Conservation (phyloP, 2,888 invertebrate genomes). For the Baronia brevicornis region DNA sequence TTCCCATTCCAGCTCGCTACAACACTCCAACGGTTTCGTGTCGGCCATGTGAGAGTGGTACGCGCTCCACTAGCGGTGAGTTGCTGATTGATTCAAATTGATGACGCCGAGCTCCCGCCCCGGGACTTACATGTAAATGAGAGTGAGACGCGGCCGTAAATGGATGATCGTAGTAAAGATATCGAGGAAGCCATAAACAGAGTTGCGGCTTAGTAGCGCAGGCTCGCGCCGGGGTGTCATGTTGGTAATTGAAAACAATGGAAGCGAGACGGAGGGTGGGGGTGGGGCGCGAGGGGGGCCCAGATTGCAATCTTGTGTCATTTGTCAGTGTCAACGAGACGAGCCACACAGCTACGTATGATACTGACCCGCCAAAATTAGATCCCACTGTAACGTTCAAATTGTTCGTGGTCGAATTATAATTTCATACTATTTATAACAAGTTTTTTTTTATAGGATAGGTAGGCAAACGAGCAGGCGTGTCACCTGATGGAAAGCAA, state of each 20-base stretch:
- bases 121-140: constrained; percentile 48
- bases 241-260: constrained; percentile 75
- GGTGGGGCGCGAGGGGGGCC: constrained; percentile 66
- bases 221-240: constrained; percentile 62
- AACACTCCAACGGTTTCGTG: constrained; percentile 84
- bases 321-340: constrained; percentile 83
- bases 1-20: constrained; percentile 78
- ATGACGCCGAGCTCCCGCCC: constrained; percentile 27
- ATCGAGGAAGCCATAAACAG: constrained; percentile 57
- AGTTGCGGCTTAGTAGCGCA: constrained; percentile 59
- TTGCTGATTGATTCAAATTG: constrained; percentile 55
- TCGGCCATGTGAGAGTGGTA: constrained; percentile 81
- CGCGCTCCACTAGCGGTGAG: constrained; percentile 55
- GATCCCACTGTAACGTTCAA: constrained; percentile 30
- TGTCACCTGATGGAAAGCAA: too few species aligned
- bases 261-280: constrained; percentile 60
- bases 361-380: constrained; percentile 62
- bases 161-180: constrained; percentile 60
- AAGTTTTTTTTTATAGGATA: too few species aligned
- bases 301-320: constrained; percentile 85
- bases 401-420: neutral
- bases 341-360: constrained; percentile 52
- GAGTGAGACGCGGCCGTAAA: constrained; percentile 48
- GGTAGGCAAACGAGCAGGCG: too few species aligned
- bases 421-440: neutral